Percentiles rank a stretch among this genome's conserved stretches.
phyloP scores from a whole-genome alignment of 2,888 invertebrate genomes.

The Tenthredo scrophulariae region DNA sequence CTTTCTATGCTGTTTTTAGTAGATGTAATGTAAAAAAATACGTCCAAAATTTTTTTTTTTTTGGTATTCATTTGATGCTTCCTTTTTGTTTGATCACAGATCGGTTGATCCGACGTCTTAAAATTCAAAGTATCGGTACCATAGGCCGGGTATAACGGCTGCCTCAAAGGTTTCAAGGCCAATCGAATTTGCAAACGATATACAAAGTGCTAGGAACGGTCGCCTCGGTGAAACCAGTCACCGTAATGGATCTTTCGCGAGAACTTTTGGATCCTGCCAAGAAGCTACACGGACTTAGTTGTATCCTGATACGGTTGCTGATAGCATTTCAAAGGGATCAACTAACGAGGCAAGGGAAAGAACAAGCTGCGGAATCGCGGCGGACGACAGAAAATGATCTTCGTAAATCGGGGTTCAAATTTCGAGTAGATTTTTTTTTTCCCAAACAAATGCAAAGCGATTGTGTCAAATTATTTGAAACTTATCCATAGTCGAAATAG shows the following conservation, averaged over 20 bases:
- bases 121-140: conserved; percentile 15
- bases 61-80: not conserved
- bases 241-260: conserved; percentile 28
- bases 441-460: not conserved
- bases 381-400: not conserved
- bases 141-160: conserved; percentile 5
- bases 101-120: not conserved
- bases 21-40: not conserved
- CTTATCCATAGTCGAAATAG: too few species aligned
- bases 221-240: not conserved
- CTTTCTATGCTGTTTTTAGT: not conserved
- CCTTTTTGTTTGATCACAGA: conserved; percentile 2
- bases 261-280: conserved; percentile 35
- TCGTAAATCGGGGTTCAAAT: not conserved
- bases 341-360: conserved; percentile 28
- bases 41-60: not conserved
- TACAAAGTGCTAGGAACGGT: conserved; percentile 18
- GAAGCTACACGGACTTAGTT: conserved; percentile 6
- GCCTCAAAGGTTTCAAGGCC: conserved; percentile 25
- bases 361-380: conserved; percentile 2
- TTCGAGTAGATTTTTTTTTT: not conserved
- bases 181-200: conserved; percentile 31
- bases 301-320: conserved; percentile 36
- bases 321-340: conserved; percentile 44
- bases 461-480: not conserved